Evolutionary conservation across 2,888 invertebrate species (phyloP), one percentile per base, ranked within the genome.

Genomic region (Leptopilina myrica): DNA sequence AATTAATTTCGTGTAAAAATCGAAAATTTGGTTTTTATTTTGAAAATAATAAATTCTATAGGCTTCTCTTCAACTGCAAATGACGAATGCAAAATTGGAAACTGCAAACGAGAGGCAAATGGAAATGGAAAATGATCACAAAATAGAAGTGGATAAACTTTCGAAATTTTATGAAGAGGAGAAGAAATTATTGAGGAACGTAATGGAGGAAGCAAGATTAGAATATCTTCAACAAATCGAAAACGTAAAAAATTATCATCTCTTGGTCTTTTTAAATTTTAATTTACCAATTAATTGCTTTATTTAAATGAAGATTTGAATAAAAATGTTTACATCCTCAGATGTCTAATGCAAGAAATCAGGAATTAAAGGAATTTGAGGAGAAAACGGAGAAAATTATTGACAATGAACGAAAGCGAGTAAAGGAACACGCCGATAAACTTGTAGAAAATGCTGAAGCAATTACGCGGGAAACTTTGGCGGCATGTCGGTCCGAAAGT

Each of bases 381-480:
- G 84, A 86, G 53, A 80, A 85, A 5, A 84, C 85, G 59, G 82
- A 84, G 12, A 85, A 84, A 26, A 86, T 83, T 67, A 85, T 89
- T 9, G 88, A 89, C 43, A 89, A 89, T 20, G 90, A 90, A 76
- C 88, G 84, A 8, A 88, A 86, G 20, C 85, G 85, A 40, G 84
- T 88, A 79, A 83, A 86, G 56, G 86, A 88, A n/a, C 86, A 86
- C 20, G 84, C 87, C 1, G 86, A 88, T 65, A 87, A 87, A 81
- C 86, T 89, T 78, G 86, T 89, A 5, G 86, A 88, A 80, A 89
- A 89, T 80, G 87, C 90, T 0, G 89, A 90, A 78, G 86, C 88
- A 40, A 88, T 89, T 43, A 89, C 89, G 3, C 84, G 88, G 56
- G 88, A 89, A 79, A 87, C 88, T 53, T 83, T 90, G 20, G 87